phyloP scores from a whole-genome alignment of 2,113 vertebrate species.

The Grus americana region DNA sequence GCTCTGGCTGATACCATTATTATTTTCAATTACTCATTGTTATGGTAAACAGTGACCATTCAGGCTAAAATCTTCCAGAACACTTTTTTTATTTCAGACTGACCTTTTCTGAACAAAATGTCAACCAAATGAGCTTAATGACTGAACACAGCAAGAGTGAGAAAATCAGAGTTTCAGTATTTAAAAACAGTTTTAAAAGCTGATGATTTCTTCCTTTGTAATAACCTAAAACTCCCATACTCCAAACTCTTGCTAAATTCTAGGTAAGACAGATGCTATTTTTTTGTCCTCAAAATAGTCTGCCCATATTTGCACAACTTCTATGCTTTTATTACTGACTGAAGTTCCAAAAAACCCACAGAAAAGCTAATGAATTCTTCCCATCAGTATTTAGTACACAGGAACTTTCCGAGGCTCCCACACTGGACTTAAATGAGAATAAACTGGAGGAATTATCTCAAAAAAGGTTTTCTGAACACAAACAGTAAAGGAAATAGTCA shows the following conservation, averaged over 20 bases:
- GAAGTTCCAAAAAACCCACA: background rate
- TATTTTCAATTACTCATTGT: background rate
- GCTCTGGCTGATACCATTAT: background rate
- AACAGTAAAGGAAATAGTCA: background rate
- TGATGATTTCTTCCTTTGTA: background rate
- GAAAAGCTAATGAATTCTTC: background rate
- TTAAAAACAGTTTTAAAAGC: background rate
- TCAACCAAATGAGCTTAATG: background rate
- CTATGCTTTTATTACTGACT: background rate
- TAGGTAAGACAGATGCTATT: background rate
- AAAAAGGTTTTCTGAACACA: background rate
- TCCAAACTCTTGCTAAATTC: too few species aligned
- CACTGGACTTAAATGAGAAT: background rate
- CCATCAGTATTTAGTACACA: background rate
- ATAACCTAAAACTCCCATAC: background rate
- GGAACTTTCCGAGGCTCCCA: background rate
- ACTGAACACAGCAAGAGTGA: background rate
- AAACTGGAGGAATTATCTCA: background rate
- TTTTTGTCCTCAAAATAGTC: background rate
- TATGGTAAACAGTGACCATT: background rate
- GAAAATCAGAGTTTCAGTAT: background rate
- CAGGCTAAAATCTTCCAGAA: background rate
- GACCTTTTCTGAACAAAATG: background rate
- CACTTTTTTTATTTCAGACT: background rate
- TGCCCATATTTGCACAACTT: background rate